Evolutionary conservation across 2,797 vertebrate genomes (phyloP).

Genomic region (Myotis pilosus): DNA sequence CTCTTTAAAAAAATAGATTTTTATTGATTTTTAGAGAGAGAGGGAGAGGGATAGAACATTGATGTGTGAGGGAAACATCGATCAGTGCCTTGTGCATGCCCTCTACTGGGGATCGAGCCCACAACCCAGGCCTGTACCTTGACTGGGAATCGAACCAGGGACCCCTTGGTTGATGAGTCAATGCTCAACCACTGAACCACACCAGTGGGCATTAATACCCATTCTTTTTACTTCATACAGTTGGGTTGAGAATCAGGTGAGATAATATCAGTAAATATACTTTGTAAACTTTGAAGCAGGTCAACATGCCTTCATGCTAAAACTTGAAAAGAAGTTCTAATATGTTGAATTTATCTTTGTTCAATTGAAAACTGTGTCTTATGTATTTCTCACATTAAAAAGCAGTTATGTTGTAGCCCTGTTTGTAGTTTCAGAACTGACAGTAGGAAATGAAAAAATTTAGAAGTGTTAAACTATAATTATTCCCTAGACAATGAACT

Average conservation of each 20-base stretch:
- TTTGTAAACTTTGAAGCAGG: background rate
- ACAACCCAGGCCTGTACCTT: no score
- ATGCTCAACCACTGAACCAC: no score
- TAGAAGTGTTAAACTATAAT: constrained; percentile 19
- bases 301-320: background rate
- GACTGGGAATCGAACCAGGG: no score
- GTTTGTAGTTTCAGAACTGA: constrained; percentile 34
- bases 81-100: no score
- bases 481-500: background rate
- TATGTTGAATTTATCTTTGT: constrained; percentile 3
- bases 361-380: background rate
- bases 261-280: background rate
- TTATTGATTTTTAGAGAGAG: no score
- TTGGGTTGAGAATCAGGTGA: background rate
- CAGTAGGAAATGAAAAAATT: constrained; percentile 3
- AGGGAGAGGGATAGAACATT: no score
- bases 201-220: background rate
- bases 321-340: constrained; percentile 20
- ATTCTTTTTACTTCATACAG: constrained; percentile 5
- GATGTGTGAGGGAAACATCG: no score
- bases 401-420: background rate
- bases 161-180: no score
- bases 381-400: constrained; percentile 9
- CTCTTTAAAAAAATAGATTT: no score
- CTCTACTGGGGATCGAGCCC: no score